Evolutionary conservation across 1,140 invertebrate species (phyloP).

Genomic region (Hylaeus volcanicus): DNA sequence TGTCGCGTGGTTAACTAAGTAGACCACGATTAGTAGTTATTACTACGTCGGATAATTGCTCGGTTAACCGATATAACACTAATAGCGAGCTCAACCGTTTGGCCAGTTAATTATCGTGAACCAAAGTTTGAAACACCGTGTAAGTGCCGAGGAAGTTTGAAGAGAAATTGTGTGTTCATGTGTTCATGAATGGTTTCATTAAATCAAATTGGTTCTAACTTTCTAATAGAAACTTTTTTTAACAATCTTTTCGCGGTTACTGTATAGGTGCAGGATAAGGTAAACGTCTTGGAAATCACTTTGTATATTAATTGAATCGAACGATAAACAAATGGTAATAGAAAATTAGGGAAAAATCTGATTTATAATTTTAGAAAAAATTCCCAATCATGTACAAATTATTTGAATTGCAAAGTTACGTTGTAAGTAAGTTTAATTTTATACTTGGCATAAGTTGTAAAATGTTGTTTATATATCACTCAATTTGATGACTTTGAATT

Average conservation of each 20-base stretch:
- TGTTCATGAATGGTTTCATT: neutral
- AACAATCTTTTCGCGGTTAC: neutral
- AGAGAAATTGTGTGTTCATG: neutral
- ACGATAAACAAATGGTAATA: too few species aligned
- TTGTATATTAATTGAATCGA: too few species aligned
- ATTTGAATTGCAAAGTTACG: too few species aligned
- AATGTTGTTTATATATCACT: too few species aligned
- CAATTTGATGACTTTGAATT: too few species aligned
- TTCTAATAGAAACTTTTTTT: neutral
- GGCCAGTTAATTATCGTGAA: constrained; percentile 17
- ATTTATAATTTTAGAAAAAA: too few species aligned
- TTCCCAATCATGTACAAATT: too few species aligned
- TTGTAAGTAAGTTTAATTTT: too few species aligned
- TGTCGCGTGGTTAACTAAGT: neutral
- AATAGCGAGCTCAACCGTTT: constrained; percentile 2
- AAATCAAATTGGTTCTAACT: neutral
- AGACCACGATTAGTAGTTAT: constrained; percentile 22
- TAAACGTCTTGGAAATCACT: too few species aligned
- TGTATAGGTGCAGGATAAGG: too few species aligned
- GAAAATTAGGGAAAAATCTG: too few species aligned
- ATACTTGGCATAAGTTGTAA: too few species aligned
- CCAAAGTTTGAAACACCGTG: neutral
- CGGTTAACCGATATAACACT: constrained; percentile 23
- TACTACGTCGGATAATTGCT: constrained; percentile 24
- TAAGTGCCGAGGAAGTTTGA: neutral